A percentile compares a stretch with the other conserved stretches of the same genome.
phyloP scores from a whole-genome alignment of 1,140 invertebrate species.

The Drosophila pseudoananassae region DNA sequence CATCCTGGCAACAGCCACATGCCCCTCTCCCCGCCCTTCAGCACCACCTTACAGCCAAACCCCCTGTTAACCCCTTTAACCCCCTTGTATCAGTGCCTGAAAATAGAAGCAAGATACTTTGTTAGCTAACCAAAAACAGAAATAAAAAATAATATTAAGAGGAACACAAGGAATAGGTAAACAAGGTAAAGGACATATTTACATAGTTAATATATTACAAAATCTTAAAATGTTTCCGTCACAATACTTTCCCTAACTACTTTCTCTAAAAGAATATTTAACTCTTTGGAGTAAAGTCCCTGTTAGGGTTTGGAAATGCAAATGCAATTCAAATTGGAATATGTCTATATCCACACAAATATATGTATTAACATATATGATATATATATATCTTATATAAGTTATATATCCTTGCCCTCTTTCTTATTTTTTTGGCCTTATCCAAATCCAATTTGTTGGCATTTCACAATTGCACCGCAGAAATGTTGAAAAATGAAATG shows the following conservation, averaged over 20 bases:
- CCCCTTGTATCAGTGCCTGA: constrained; percentile 33
- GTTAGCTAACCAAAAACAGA: constrained; percentile 16
- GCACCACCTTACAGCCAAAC: no score
- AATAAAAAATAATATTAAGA: background rate
- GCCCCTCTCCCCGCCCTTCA: constrained; percentile 2
- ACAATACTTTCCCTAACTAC: background rate
- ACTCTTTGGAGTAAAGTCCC: background rate
- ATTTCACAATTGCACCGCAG: constrained; percentile 62
- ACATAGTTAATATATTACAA: no score
- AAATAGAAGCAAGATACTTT: constrained; percentile 40
- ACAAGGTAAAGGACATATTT: background rate
- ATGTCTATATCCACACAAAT: constrained; percentile 19
- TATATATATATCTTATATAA: background rate
- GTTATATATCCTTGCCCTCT: constrained; percentile 4
- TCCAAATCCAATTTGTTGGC: constrained; percentile 67
- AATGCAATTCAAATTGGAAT: constrained; percentile 34
- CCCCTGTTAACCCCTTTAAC: background rate
- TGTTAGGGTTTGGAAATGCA: constrained; percentile 16
- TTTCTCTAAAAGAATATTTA: background rate
- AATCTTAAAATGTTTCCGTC: no score
- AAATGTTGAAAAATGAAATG: constrained; percentile 5
- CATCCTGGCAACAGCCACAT: constrained; percentile 54
- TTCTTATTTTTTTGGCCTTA: constrained; percentile 17
- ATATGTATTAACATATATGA: constrained; percentile 1
- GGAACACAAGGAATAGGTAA: background rate